Evolutionary conservation across 2,113 vertebrate genomes (phyloP).

Genomic region (Leiothrix lutea): DNA sequence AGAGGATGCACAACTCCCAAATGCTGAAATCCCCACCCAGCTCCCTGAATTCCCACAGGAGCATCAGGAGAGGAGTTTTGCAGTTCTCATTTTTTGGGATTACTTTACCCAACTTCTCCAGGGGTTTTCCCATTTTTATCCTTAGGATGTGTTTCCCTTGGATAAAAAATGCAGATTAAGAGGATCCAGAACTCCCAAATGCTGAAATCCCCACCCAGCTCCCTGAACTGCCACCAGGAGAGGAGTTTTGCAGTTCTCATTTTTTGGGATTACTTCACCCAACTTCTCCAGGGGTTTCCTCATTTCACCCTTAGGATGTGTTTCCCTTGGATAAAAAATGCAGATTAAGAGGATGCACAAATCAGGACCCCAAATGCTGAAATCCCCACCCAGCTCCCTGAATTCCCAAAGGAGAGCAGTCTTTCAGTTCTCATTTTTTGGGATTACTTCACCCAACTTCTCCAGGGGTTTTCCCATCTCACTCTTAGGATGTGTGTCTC

Average conservation of each 20-base stretch:
- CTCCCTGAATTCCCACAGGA: not conserved
- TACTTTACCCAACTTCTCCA: not conserved
- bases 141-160: not conserved
- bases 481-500: not conserved
- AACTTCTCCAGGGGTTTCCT: not conserved
- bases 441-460: no score
- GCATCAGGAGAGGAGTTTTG: not conserved
- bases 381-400: not conserved
- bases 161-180: not conserved
- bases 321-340: not conserved
- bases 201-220: not conserved
- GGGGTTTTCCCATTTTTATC: not conserved
- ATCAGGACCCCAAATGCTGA: not conserved
- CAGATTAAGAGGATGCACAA: not conserved
- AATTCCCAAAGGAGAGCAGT: not conserved
- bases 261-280: fast-evolving
- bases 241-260: not conserved
- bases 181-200: not conserved
- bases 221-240: not conserved
- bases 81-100: fast-evolving
- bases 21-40: not conserved
- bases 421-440: fast-evolving
- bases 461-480: not conserved
- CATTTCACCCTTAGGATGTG: fast-evolving
- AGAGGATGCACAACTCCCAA: not conserved